phyloP scores from a whole-genome alignment of 2,113 vertebrate genomes.

The Prunella fulvescens region DNA sequence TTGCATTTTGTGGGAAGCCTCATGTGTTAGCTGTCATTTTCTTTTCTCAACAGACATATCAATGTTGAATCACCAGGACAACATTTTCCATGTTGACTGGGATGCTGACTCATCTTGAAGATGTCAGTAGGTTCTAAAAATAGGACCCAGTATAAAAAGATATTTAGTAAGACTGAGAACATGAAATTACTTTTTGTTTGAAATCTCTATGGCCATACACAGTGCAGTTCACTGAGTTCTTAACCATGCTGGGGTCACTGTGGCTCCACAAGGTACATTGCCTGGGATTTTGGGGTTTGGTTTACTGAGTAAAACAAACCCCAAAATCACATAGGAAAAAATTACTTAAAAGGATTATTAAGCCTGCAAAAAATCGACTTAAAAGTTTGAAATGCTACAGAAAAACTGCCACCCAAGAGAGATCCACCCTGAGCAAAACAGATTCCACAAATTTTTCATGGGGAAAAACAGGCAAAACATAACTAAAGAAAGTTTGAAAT shows the following conservation, averaged over 20 bases:
- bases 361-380: neutral
- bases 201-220: neutral
- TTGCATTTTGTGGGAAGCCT: neutral
- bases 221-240: neutral
- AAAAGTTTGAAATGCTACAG: neutral
- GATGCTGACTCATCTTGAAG: neutral
- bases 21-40: neutral
- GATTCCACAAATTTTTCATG: neutral
- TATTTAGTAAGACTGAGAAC: constrained; percentile 3
- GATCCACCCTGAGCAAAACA: neutral
- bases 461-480: neutral
- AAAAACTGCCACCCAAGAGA: neutral
- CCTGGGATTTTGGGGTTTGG: neutral
- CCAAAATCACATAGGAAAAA: neutral
- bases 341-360: neutral
- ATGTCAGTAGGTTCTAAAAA: constrained; percentile 8
- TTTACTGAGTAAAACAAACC: neutral
- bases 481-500: neutral
- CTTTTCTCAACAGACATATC: neutral
- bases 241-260: neutral
- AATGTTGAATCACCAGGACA: neutral
- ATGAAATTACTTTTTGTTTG: neutral
- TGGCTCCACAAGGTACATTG: neutral
- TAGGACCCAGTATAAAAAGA: neutral
- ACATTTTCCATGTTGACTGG: neutral